These are phyloP conservation scores for Lithobates sylvaticus DNA, from an alignment of 2,797 vertebrate genomes.

Conservation along the genomic window DNA sequence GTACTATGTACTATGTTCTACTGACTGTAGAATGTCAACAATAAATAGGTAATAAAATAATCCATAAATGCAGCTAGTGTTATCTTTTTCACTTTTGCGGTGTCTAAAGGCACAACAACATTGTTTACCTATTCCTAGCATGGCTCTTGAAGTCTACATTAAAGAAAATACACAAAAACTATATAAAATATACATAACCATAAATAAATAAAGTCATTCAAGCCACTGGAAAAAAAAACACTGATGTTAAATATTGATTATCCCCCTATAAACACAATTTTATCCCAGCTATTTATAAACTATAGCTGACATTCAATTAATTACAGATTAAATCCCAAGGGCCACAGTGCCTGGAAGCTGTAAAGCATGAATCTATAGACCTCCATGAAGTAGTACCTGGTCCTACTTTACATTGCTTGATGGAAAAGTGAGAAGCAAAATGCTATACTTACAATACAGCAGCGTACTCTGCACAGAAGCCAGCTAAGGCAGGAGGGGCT, in stretches of 20 bases:
- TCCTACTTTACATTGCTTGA: neutral
- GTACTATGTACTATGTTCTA: too few species aligned
- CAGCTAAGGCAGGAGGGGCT: constrained; percentile 6
- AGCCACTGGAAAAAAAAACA: neutral
- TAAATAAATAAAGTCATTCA: neutral
- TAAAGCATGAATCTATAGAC: neutral
- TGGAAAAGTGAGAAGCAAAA: neutral
- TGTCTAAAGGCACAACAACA: neutral
- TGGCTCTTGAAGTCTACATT: neutral
- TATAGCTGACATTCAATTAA: neutral
- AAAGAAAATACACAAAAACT: neutral
- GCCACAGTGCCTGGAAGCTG: neutral
- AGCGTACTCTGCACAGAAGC: neutral
- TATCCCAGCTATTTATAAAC: neutral
- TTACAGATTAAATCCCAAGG: neutral
- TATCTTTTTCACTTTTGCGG: too few species aligned
- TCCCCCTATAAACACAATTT: neutral
- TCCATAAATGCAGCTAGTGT: too few species aligned
- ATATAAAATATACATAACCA: neutral
- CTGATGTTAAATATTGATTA: neutral
- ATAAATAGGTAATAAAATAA: too few species aligned
- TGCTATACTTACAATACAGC: constrained; percentile 10
- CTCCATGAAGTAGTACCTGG: too few species aligned
- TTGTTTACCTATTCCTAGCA: neutral
- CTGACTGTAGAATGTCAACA: too few species aligned